Percentiles rank a stretch among this genome's conserved stretches.
These are phyloP conservation scores for Heteronetta atricapilla DNA, from an alignment of 2,113 vertebrate species.

Conservation along the genomic window DNA sequence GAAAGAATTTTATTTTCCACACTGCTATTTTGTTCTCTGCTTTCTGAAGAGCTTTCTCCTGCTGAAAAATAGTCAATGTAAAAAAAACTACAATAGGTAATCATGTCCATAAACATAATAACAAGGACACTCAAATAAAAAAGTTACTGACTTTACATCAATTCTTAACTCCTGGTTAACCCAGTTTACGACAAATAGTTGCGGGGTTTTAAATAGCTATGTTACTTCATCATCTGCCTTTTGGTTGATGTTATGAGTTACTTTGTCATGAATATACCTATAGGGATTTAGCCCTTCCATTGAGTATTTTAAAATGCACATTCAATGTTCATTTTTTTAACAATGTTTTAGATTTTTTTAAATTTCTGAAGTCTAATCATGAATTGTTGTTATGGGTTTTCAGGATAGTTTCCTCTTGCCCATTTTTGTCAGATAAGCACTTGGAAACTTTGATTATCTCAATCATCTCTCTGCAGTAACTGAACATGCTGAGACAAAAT, in stretches of 20 bases:
- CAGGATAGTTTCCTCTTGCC: background rate
- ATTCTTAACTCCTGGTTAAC: slow-evolving; percentile 42
- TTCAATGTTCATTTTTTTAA: background rate
- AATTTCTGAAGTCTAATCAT: background rate
- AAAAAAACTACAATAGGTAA: background rate
- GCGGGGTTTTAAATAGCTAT: slow-evolving; percentile 26
- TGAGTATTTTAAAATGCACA: background rate
- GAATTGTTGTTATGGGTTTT: background rate
- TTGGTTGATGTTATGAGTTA: slow-evolving; percentile 4
- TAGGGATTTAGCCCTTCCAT: slow-evolving; percentile 1
- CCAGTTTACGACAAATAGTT: background rate
- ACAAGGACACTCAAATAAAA: background rate
- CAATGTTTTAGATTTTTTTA: background rate
- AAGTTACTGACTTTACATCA: slow-evolving; percentile 30
- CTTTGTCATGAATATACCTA: slow-evolving; percentile 2
- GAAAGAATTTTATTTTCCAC: background rate
- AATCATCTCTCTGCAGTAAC: background rate
- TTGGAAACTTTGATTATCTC: background rate
- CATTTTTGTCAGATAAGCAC: background rate
- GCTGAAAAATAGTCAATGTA: background rate
- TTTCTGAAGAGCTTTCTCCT: background rate
- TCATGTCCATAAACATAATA: background rate
- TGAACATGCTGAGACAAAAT: slow-evolving; percentile 25
- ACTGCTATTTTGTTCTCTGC: background rate
- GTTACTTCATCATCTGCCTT: slow-evolving; percentile 34